A percentile compares a stretch with the other conserved stretches of the same genome.
Evolutionary conservation across 1,140 invertebrate genomes (phyloP).

Genomic region (Zaprionus nigranus): DNA sequence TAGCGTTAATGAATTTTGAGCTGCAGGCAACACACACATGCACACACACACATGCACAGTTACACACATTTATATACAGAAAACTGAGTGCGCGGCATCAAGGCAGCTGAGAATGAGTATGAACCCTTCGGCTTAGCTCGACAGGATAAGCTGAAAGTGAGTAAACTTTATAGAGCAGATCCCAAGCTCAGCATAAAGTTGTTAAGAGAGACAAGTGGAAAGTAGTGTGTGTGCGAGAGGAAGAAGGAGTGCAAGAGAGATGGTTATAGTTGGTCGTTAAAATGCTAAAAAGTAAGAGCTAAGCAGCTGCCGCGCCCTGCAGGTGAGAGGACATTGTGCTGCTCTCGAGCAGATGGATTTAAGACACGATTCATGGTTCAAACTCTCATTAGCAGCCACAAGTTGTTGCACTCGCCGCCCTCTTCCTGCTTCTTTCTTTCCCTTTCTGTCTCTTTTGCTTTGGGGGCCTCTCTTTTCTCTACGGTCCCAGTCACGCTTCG

Average conservation of each 20-base stretch:
- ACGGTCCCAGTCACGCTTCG: conserved; percentile 60
- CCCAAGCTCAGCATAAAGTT: conserved; percentile 23
- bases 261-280: conserved; percentile 26
- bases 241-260: not conserved
- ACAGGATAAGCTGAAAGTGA: conserved; percentile 36
- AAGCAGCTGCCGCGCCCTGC: not conserved
- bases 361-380: conserved; percentile 12
- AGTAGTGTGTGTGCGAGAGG: not conserved
- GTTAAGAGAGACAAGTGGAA: conserved; percentile 46
- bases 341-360: conserved; percentile 6
- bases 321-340: not conserved
- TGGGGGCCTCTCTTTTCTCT: not conserved
- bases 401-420: conserved; percentile 25
- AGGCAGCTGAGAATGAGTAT: conserved; percentile 12
- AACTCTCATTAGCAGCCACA: conserved; percentile 44
- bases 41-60: not conserved
- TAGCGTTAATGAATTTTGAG: conserved; percentile 76
- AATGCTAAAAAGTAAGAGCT: conserved; percentile 38
- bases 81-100: not conserved
- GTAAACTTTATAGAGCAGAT: conserved; percentile 46
- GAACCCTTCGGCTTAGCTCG: conserved; percentile 19
- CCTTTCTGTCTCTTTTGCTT: not conserved
- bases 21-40: conserved; percentile 34
- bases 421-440: not conserved
- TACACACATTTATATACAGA: not conserved